These are phyloP conservation scores for Heterocephalus glaber DNA, from an alignment of 2,113 vertebrate genomes.

Conservation along the genomic window DNA sequence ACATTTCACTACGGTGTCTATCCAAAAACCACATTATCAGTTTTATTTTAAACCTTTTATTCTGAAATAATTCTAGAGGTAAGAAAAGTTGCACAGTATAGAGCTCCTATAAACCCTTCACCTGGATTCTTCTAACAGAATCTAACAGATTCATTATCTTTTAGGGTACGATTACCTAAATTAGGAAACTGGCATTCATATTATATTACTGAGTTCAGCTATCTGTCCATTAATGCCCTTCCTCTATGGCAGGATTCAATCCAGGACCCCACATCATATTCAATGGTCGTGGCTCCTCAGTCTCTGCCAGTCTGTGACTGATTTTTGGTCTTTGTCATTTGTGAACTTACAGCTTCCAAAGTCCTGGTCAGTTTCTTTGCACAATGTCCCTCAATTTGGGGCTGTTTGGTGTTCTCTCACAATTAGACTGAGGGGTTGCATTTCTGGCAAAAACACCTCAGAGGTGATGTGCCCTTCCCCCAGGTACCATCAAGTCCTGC, in stretches of 20 bases:
- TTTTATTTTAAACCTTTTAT: neutral
- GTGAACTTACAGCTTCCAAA: neutral
- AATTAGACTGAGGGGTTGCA: neutral
- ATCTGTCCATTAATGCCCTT: neutral
- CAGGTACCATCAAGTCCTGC: neutral
- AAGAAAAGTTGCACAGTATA: neutral
- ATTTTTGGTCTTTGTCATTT: neutral
- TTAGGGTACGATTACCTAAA: neutral
- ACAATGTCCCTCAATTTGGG: neutral
- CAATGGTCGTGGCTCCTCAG: neutral
- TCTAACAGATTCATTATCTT: neutral
- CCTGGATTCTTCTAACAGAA: neutral
- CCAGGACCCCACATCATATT: neutral
- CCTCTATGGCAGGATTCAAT: neutral
- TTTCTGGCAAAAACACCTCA: neutral
- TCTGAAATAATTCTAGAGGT: neutral
- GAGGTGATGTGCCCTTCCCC: neutral
- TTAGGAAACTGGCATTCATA: neutral
- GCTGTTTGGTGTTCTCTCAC: neutral
- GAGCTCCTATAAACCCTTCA: neutral
- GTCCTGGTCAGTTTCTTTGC: neutral
- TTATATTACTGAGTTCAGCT: neutral
- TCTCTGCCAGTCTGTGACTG: too few species aligned
- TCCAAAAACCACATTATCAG: neutral
- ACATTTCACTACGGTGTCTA: neutral